Evolutionary conservation across 2,113 vertebrate genomes (phyloP).

Genomic region (Porphyrio hochstetteri): DNA sequence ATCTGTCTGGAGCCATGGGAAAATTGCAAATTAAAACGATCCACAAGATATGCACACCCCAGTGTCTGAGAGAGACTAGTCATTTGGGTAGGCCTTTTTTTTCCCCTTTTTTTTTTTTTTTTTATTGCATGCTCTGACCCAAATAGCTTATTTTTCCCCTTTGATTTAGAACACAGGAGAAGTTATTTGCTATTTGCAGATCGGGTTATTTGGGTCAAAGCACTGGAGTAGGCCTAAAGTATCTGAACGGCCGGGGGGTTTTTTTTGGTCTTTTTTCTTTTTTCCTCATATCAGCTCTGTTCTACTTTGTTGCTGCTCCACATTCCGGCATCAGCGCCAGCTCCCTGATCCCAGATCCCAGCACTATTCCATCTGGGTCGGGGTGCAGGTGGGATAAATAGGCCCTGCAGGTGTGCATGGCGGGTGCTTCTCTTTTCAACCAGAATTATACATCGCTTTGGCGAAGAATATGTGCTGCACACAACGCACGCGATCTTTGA

Average conservation of each 20-base stretch:
- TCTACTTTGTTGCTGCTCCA: slow-evolving; percentile 27
- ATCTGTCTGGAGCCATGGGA: slow-evolving; percentile 68
- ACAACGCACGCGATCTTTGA: not conserved
- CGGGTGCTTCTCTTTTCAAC: not conserved
- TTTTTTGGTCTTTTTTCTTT: no score
- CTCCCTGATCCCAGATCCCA: not conserved
- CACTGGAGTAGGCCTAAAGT: slow-evolving; percentile 9
- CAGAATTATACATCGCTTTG: not conserved
- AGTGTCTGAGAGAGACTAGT: slow-evolving; percentile 52
- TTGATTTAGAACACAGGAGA: slow-evolving; percentile 51
- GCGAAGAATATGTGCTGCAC: not conserved
- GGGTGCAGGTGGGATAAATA: not conserved
- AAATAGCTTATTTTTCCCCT: slow-evolving; percentile 66
- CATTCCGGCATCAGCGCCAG: not conserved
- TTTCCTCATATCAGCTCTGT: not conserved
- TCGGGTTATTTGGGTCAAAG: slow-evolving; percentile 68
- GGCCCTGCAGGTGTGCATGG: not conserved
- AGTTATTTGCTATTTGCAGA: slow-evolving; percentile 69
- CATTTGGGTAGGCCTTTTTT: slow-evolving; percentile 41
- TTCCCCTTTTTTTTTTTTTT: not conserved
- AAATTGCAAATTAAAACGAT: slow-evolving; percentile 68
- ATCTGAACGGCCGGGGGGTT: not conserved
- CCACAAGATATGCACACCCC: slow-evolving; percentile 44
- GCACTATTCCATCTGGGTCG: not conserved
- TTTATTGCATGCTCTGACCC: slow-evolving; percentile 34